Base-by-base conservation (phyloP, 2,113 vertebrate species). In the Triplophysa siluroides region DNA sequence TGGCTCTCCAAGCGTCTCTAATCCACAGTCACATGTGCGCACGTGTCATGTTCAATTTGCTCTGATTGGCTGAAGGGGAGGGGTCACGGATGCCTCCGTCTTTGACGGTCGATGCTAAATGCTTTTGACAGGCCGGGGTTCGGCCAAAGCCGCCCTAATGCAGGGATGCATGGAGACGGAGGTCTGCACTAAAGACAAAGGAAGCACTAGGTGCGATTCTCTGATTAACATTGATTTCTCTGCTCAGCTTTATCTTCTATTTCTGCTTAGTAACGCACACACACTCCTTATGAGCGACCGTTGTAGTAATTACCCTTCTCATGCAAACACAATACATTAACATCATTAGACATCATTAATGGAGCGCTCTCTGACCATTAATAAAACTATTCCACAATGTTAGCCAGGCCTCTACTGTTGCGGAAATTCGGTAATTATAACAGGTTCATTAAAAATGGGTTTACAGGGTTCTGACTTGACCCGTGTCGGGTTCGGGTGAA, bases 31-130 rank as follows among this genome's bases (percentile, higher is more conserved):
- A 19, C 85, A 78, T 68, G 41, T 79, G 80, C 79, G 80, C 79
- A 85, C 79, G 64, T 8, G 81, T 89, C 86, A 69, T 38, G 64
- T 64, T 86, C 80, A 73, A 88, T 90, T 86, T 86, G 54, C 50
- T 33, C 65, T 52, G 79, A 86, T 81, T 81, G 41, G 72, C 11
- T 14, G 23, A 54, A 77, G 2, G 50, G 14, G 50, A 52, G 16
- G 14, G 85, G 47, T 83, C 86, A 60, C 8, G 33, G 78, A 69
- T 45, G 84, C 84, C 82, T 83, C 73, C 74, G 43, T n/a, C 76
- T 82, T 13, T 60, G 68, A 81, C 75, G 65, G 81, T 18, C 68
- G 85, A 83, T 13, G 56, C 78, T 87, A 87, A 90, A 82, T 63
- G 80, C 45, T 82, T 81, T 18, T 88, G 90, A 88, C 87, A 86